phyloP scores from a whole-genome alignment of 2,888 invertebrate genomes.

The Alsophila aescularia region DNA sequence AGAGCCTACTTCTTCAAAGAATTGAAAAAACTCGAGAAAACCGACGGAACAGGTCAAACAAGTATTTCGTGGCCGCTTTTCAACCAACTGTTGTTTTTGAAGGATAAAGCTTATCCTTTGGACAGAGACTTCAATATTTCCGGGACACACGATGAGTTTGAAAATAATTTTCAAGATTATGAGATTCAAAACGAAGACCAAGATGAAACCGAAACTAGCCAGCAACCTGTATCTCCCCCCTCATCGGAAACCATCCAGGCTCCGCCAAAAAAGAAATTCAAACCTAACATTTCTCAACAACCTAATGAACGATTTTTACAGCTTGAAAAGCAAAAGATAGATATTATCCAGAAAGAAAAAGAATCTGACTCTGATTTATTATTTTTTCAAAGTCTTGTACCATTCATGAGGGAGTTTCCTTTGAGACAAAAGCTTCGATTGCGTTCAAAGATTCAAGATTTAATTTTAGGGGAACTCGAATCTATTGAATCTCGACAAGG shows the following conservation, averaged over 20 bases:
- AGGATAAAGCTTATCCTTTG: background rate
- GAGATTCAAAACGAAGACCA: background rate
- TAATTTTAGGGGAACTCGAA: constrained; percentile 10
- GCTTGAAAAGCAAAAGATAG: background rate
- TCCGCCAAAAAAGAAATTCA: background rate
- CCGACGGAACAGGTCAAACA: background rate
- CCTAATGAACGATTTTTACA: background rate
- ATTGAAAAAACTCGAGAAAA: background rate
- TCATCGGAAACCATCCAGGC: background rate
- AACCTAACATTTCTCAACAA: background rate
- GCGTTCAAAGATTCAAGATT: constrained; percentile 6
- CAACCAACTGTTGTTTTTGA: background rate
- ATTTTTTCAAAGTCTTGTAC: constrained; percentile 18
- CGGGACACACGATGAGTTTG: background rate
- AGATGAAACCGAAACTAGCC: background rate
- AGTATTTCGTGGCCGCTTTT: background rate
- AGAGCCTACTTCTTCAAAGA: constrained; percentile 15
- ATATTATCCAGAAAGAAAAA: background rate
- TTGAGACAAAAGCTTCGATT: constrained; percentile 4
- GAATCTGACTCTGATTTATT: constrained; percentile 6
- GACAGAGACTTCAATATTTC: background rate
- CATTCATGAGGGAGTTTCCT: constrained; percentile 11
- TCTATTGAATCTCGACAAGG: background rate
- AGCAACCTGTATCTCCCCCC: background rate
- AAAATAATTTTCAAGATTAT: background rate